Base-by-base conservation (phyloP, 2,888 invertebrate species). In the Homarus gammarus region DNA sequence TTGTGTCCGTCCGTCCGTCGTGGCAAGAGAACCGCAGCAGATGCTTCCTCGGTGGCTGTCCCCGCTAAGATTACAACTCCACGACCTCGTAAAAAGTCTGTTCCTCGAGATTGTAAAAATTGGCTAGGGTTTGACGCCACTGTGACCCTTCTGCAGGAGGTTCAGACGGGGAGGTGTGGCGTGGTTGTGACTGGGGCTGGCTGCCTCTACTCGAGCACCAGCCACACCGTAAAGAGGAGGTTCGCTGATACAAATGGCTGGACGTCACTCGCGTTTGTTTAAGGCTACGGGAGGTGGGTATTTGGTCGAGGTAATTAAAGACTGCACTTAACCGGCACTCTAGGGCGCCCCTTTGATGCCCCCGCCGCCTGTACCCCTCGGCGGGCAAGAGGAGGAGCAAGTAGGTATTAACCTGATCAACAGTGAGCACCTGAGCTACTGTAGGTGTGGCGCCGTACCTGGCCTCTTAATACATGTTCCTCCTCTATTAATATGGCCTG, bases 211-310 rank as follows among this genome's bases (percentile, higher is more conserved):
- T 5, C 27, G 5, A 27, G 27, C 64, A 64, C 64, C 64, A 6
- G 64, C 27, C 12, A 27, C 64, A 3, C 64, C 27, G n/a, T 27
- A n/a, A 64, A 64, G 64, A 64, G 18, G 27, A 64, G 27, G 6
- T 64, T 1, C 64, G 3, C 27, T 22, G 27, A 49, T 78, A 78
- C 78, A 56, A 78, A 78, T 78, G 56, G 22, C 33, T 22, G 36
- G 78, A 78, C 33, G 78, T 78, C 78, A 31, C 31, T 51, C 31
- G 78, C 51, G 78, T 78, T 78, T 78, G 78, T 78, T 78, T 78
- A 49, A 78, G 78, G 56, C 78, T 49, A 56, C 56, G 56, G 78
- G 78, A 36, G 56, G 78, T 31, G 31, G 33, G 44, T 51, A 51
- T 51, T 44, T 56, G 49, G 78, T 49, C 18, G 8, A 56, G 56